Evolutionary conservation across 2,113 vertebrate species (phyloP), one percentile per base, ranked within the genome.

Genomic region (Grus americana): DNA sequence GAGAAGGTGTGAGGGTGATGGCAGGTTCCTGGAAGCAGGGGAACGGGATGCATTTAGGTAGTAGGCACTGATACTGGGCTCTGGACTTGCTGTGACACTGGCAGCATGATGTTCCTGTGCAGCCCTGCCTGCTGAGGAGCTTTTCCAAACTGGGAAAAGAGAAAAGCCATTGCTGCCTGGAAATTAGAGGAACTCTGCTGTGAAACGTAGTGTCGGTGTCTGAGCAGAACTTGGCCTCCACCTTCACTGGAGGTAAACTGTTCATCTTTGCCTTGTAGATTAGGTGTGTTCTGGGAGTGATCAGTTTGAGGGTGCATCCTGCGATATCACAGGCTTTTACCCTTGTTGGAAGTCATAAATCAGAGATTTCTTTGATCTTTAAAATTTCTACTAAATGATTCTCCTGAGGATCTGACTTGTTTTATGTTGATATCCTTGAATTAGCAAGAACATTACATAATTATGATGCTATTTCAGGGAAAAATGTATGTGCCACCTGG

Each of bases 391-490:
- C 40, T 62, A n/a, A 79, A 27, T 12, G 5, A 44, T 66, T 86
- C 30, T 80, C 6, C 11, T 10, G 11, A 80, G 44, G 21, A 80
- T 5, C 13, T 76, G 73, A 61, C 16, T 47, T 71, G 42, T 49
- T 94, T 86, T 59, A 30, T 38, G 9, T 26, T 65, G 89, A 40
- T 38, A 61, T 42, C 26, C 18, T 76, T 40, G 20, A 74, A 71
- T n/a, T n/a, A 74, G 67, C 27, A 75, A 44, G 38, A 74, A 71
- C 24, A n/a, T 54, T 80, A 78, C 6, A 3, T 84, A 40, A 47
- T 78, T 80, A 70, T 72, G 34, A 44, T 47, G 26, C 18, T 70
- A 10, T 95, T 81, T 90, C 87, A 94, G 86, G 76, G 78, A 44
- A 79, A 62, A 65, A 54, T 2, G 1, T 14, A 7, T 13, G 46